Evolutionary conservation across 2,797 vertebrate genomes (phyloP), one percentile per base, ranked within the genome.

Genomic region (Takifugu ocellatus): DNA sequence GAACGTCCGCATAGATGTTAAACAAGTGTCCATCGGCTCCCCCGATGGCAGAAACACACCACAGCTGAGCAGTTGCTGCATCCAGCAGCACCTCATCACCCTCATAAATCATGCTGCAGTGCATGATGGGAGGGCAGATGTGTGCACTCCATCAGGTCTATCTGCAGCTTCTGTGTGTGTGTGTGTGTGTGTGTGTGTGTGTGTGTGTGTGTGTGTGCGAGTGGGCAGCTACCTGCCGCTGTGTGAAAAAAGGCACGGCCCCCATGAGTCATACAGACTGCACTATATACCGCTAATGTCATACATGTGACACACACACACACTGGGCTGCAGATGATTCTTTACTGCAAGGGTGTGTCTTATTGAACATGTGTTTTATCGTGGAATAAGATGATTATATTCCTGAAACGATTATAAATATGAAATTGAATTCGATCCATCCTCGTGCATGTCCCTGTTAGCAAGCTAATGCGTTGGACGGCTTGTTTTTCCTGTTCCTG

Each of bases 21-120:
- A 9, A 10, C 10, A 39, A 2, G 12, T 14, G 36, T 14, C 9
- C 36, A 14, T 39, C 36, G 12, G 36, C 36, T 39, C 2, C 42
- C 31, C 27, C 17, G 25, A 26, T 26, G 57, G 58, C 33, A 46
- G 70, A 57, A 79, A 51, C 67, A 74, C 68, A 60, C 61, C 50
- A 25, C 25, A 44, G 44, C 45, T 2, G 60, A 63, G 69, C 65
- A 45, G 61, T 55, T 58, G 66, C 61, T 50, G 70, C 69, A 72
- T 24, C 64, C 66, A 49, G 68, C 63, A 1, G 42, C 66, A 54
- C 74, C 48, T 67, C 60, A 64, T 75, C 59, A 29, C 56, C 36
- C 36, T 70, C 80, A 84, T 87, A 79, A 69, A 66, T 85, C 77
- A 82, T 26, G n/a, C 66, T 15, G 75, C 84, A 85, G 66, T 60